A percentile compares a stretch with the other conserved stretches of the same genome.
Evolutionary conservation across 2,797 vertebrate genomes (phyloP).

Genomic region (Schizopygopsis malacanthus): DNA sequence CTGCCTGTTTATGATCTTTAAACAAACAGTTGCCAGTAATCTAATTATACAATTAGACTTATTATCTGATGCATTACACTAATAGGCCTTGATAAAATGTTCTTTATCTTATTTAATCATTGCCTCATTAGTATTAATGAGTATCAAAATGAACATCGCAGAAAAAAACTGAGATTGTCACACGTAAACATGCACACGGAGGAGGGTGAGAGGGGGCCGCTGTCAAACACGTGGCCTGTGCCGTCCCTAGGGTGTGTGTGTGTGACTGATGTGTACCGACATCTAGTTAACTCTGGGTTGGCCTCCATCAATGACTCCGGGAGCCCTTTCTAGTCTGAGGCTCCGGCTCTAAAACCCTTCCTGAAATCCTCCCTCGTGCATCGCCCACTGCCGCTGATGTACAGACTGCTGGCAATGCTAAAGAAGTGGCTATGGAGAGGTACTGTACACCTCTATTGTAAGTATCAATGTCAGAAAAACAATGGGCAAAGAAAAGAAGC

Average conservation of each 20-base stretch:
- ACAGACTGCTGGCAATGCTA: slow-evolving; percentile 11
- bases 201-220: not conserved
- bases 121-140: slow-evolving; percentile 33
- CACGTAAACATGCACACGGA: slow-evolving; percentile 11
- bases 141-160: slow-evolving; percentile 29
- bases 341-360: slow-evolving; percentile 6
- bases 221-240: slow-evolving; percentile 34
- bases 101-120: slow-evolving; percentile 44
- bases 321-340: not conserved
- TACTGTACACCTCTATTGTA: slow-evolving; percentile 23
- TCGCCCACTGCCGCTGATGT: slow-evolving; percentile 7
- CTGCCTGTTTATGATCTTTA: slow-evolving; percentile 32
- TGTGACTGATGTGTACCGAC: slow-evolving; percentile 47
- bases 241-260: slow-evolving; percentile 5
- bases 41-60: slow-evolving; percentile 45
- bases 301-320: slow-evolving; percentile 39
- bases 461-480: slow-evolving; percentile 49
- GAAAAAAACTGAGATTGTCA: slow-evolving; percentile 23
- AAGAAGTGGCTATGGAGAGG: slow-evolving; percentile 19
- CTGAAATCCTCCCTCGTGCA: not conserved
- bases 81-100: slow-evolving; percentile 40
- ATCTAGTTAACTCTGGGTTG: slow-evolving; percentile 39
- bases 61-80: slow-evolving; percentile 48
- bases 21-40: slow-evolving; percentile 47
- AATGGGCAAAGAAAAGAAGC: slow-evolving; percentile 30